Evolutionary conservation across 1,140 invertebrate genomes (phyloP), one percentile per base, ranked within the genome.

Genomic region (Papilio xuthus): DNA sequence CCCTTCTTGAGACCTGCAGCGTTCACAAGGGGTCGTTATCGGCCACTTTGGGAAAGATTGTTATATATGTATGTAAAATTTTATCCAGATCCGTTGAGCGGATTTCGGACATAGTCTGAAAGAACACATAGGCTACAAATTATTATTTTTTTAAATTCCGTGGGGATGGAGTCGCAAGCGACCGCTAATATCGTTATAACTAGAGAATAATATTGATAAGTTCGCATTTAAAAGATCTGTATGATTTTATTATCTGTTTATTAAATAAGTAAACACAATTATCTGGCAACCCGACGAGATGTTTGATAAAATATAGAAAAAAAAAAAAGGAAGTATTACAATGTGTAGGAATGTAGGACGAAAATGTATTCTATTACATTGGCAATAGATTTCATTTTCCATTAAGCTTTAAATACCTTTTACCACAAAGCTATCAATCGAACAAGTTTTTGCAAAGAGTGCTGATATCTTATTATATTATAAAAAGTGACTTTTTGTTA

Each of bases 251-350:
- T 63, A 63, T 63, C 60, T 63, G 60, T 63, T 28, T 63, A 28
- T 63, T 63, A 63, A 63, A 63, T 63, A 63, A 28, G 60, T 63
- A 63, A 63, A 63, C 60, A 63, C 23, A 63, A 63, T 63, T 63
- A 63, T 63, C 60, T 63, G 60, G 60, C 60, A 63, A 63, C 60
- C 23, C 56, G 56, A 20, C 23, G 60, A 63, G 26, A 13, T 18
- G 60, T 63, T 63, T 63, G 60, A 18, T 63, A 63, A 63, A 63
- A 63, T 26, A 26, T 23, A 60, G 26, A 26, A 18, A 32, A 50
- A 50, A 56, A 63, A 28, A 63, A 28, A 4, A 63, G 60, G 60
- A 63, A 63, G 60, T 63, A 28, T 63, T 63, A 63, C 26, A 63
- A 63, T 63, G 13, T 63, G 28, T 6, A 32, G 2, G 60, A 15